A percentile compares a stretch with the other conserved stretches of the same genome.
Conservation (phyloP, 2,797 vertebrate species). For the Falco berigora region DNA sequence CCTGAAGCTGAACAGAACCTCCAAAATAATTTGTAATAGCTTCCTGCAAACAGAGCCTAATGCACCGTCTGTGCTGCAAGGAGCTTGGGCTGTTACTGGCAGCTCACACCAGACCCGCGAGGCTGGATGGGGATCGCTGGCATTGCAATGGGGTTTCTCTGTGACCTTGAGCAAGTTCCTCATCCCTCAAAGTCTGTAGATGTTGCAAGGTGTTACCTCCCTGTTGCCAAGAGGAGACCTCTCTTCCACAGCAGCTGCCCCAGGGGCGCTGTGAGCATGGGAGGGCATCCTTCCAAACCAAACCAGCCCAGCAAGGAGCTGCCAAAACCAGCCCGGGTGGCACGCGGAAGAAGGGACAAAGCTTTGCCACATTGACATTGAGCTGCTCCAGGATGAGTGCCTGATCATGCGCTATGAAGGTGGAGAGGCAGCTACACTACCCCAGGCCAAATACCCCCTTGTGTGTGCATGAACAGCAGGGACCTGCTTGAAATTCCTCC, state of each 20-base stretch:
- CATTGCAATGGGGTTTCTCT: fast-evolving
- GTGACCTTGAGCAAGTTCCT: background rate
- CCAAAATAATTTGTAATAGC: background rate
- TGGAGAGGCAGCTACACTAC: background rate
- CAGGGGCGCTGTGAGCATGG: background rate
- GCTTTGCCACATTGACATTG: background rate
- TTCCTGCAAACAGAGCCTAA: background rate
- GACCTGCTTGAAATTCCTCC: background rate
- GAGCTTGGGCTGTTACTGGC: background rate
- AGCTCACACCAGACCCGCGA: fast-evolving
- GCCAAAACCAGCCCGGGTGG: background rate
- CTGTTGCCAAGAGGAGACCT: background rate
- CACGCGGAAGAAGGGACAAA: background rate
- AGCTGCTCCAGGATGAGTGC: background rate
- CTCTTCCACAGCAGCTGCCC: fast-evolving
- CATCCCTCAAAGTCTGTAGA: fast-evolving
- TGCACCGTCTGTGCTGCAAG: fast-evolving
- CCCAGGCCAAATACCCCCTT: background rate
- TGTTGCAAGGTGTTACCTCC: background rate
- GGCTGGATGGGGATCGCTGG: background rate
- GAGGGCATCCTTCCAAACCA: background rate
- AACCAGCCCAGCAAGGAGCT: background rate
- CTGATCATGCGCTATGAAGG: background rate
- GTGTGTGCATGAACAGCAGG: fast-evolving
- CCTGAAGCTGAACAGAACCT: background rate